phyloP scores from a whole-genome alignment of 2,888 invertebrate species.

The Tipula confusa region DNA sequence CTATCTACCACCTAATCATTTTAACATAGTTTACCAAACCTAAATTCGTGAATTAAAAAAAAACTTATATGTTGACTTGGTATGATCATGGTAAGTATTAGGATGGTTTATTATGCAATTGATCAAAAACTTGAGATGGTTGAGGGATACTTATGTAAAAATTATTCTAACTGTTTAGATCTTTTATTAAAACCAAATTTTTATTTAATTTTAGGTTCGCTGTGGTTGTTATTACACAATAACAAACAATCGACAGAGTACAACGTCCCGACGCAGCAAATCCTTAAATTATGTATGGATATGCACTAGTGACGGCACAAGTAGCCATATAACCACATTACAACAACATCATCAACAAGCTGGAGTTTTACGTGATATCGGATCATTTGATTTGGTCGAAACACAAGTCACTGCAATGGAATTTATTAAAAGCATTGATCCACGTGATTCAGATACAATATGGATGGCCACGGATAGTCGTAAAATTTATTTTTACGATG shows the following conservation, averaged over 20 bases:
- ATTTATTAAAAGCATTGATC: constrained; percentile 66
- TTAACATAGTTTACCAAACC: no score
- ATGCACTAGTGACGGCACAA: constrained; percentile 74
- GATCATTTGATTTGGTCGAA: constrained; percentile 73
- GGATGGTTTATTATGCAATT: no score
- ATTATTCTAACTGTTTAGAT: not conserved
- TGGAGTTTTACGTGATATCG: constrained; percentile 68
- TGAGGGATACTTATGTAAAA: not conserved
- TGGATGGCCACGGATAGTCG: constrained; percentile 90
- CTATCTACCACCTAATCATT: no score
- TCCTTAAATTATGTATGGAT: constrained; percentile 85
- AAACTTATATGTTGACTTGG: no score
- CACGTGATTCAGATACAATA: constrained; percentile 62
- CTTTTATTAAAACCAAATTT: not conserved
- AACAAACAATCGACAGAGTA: constrained; percentile 54
- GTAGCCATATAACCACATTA: constrained; percentile 73
- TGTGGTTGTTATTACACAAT: constrained; percentile 87
- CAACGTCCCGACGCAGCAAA: constrained; percentile 59
- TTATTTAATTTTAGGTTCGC: constrained; percentile 61
- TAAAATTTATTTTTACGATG: constrained; percentile 75
- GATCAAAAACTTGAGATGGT: no score
- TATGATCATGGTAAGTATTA: no score
- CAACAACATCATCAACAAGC: constrained; percentile 69
- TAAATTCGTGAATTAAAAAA: no score
- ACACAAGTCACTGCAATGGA: constrained; percentile 79